Evolutionary conservation across 2,888 invertebrate species (phyloP), one percentile per base, ranked within the genome.

Genomic region (Imbricaverruca yamaguchii): DNA sequence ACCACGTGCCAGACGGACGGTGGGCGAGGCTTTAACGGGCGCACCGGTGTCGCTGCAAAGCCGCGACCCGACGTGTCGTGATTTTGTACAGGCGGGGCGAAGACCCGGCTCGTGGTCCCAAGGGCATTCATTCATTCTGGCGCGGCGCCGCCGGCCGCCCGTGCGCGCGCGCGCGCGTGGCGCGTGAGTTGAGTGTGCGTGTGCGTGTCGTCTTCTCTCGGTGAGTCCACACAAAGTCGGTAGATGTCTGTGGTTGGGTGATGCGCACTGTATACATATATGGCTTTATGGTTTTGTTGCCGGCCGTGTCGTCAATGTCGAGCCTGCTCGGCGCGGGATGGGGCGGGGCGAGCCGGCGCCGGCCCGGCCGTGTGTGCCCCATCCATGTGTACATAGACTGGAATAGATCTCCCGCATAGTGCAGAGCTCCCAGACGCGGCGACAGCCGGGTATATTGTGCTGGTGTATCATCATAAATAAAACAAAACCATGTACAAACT

Each of bases 401-500:
- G 55, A 21, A 18, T 55, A 74, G 74, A 74, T 74, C 74, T 74
- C 74, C 74, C 53, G 21, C 55, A 9, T 74, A 55, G 55, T 21
- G 74, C 53, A 74, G 74, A 21, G 53, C 0, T 55, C 2, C 59
- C 59, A 13, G 59, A 13, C 59, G 15, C 59, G 11, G 59, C 59
- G 59, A 59, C 18, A 55, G 11, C 55, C 18, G 55, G 55, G 2
- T 55, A 55, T 55, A 53, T 74, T 39, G 74, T 74, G 74, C 74
- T 74, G 55, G 74, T 74, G 74, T 74, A 74, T 55, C 74, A 74
- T 74, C 74, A 74, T 74, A 74, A 74, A 74, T 74, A 74, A 25
- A 74, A 55, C 15, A 74, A 74, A 74, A 55, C 55, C 21, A 55
- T 74, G 74, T 74, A 74, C 74, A 74, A 74, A 74, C 55, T 55